Evolutionary conservation across 2,888 invertebrate genomes (phyloP), one percentile per base, ranked within the genome.

Genomic region (Lissocephala sabroskyi): DNA sequence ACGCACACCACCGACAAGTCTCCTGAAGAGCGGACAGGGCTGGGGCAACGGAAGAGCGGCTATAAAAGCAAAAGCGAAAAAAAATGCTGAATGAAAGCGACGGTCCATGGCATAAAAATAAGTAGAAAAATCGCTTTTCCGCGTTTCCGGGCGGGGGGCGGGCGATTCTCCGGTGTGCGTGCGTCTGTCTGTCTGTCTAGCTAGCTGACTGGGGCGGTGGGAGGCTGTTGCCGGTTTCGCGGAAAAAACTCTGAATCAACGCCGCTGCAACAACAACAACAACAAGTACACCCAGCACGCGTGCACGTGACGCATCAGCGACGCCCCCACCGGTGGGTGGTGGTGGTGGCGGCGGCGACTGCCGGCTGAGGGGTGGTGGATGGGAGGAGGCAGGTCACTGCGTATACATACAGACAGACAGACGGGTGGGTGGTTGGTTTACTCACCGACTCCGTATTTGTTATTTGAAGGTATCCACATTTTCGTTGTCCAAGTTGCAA

Each of bases 381-480:
- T 32, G 29, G 11, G 28, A 42, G 33, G 30, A 11, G 30, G 4
- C 13, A 19, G 50, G 26, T 26, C 13, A 49, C 39, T 17, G 11
- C 11, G 30, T 32, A 40, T 13, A 46, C 19, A 19, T 1, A 39
- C 36, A 36, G 6, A 33, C n/a, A n/a, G 19, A 45, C 43, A 32
- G 43, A 36, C 33, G 49, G 28, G n/a, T n/a, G n/a, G n/a, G n/a
- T n/a, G n/a, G n/a, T n/a, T n/a, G n/a, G 47, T 45, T 30, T 56
- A 80, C 84, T 84, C 60, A 84, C 84, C 84, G 65, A 84, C 84
- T 64, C 84, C 84, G 76, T 83, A 84, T 79, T 84, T 84, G 64
- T 83, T 83, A 61, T 83, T 84, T 44, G 84, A 82, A 59, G 84
- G 79, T 81, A 84, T 84, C 84, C 84, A 84, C 84, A 84, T 84